phyloP scores from a whole-genome alignment of 2,888 invertebrate genomes.

The Cosmia trapezina region DNA sequence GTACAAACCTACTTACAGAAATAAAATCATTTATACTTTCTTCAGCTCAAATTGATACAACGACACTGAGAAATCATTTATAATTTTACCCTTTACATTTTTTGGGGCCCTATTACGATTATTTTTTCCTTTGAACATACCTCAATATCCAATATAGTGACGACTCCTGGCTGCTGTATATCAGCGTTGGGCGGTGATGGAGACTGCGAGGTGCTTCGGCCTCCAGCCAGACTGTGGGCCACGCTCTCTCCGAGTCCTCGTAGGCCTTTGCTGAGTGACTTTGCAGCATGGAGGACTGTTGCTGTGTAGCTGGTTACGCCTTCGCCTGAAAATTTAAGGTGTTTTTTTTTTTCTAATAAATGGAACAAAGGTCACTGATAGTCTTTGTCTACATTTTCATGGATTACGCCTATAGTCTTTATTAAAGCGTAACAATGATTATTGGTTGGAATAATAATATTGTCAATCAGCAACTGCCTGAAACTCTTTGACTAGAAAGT shows the following conservation, averaged over 20 bases:
- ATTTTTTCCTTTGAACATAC: constrained; percentile 74
- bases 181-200: constrained; percentile 89
- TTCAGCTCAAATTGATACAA: too few relatives aligned
- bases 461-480: not conserved
- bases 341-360: too few relatives aligned
- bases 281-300: constrained; percentile 98
- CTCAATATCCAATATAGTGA: constrained; percentile 96
- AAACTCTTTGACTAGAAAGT: not conserved
- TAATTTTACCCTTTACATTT: too few relatives aligned
- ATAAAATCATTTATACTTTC: too few relatives aligned
- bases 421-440: not conserved
- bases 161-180: constrained; percentile 95
- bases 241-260: constrained; percentile 97
- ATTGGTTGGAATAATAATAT: not conserved
- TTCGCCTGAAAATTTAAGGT: constrained; percentile 87
- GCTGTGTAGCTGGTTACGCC: constrained; percentile 97
- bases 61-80: too few relatives aligned
- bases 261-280: constrained; percentile 97
- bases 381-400: not conserved
- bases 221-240: constrained; percentile 96
- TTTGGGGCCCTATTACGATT: too few relatives aligned
- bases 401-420: not conserved
- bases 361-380: too few relatives aligned
- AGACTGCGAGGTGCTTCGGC: constrained; percentile 87
- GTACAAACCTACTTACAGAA: too few relatives aligned